phyloP scores from a whole-genome alignment of 2,888 invertebrate species.

The Brachylomia viminalis region DNA sequence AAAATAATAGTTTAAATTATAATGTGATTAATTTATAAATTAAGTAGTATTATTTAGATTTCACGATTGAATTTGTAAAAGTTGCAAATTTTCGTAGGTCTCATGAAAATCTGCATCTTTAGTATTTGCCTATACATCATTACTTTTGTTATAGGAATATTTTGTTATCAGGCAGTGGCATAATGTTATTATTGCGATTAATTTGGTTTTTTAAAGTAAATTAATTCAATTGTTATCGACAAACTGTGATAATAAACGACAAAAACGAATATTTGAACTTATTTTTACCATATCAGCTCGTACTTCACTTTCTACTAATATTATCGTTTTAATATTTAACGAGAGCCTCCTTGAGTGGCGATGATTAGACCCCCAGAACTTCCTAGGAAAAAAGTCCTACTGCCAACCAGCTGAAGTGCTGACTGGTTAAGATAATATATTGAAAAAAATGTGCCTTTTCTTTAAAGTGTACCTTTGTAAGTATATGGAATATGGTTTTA shows the following conservation, averaged over 20 bases:
- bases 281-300: constrained; percentile 2
- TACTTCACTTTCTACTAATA: neutral
- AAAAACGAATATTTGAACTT: constrained; percentile 60
- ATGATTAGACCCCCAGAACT: neutral
- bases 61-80: constrained; percentile 64
- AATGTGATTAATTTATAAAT: constrained; percentile 59
- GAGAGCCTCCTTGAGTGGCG: neutral
- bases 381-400: neutral
- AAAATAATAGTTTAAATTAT: constrained; percentile 57
- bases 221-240: constrained; percentile 73
- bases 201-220: constrained; percentile 53
- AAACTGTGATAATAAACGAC: constrained; percentile 82
- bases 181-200: constrained; percentile 28
- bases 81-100: constrained; percentile 78
- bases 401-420: neutral
- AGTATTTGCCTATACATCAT: constrained; percentile 50
- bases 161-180: constrained; percentile 55
- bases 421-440: too few species aligned
- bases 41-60: constrained; percentile 58
- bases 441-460: too few species aligned
- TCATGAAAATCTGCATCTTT: constrained; percentile 82
- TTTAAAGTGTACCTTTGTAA: too few species aligned
- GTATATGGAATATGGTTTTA: too few species aligned
- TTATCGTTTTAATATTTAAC: neutral
- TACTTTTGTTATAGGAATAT: constrained; percentile 45